Evolutionary conservation across 1,140 invertebrate genomes (phyloP), one percentile per base, ranked within the genome.

Genomic region (Drosophila nigromelanica): DNA sequence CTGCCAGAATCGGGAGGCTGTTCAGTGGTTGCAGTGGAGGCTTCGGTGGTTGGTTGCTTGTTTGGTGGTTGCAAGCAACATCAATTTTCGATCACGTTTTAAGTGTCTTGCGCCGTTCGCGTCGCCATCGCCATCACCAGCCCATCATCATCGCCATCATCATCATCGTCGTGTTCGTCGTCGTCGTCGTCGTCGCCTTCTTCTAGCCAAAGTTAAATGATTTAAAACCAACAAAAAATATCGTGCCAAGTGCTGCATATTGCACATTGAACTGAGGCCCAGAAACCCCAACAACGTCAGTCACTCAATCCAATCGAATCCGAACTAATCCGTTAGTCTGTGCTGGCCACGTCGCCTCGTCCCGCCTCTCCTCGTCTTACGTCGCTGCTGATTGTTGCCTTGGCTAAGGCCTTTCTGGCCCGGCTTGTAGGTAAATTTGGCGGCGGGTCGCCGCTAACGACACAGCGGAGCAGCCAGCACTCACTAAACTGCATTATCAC

Each of bases 41-140:
- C 59, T 86, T 52, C 33, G 64, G 61, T 75, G 74, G 66, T 50
- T 75, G 74, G 62, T 50, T 74, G 72, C 43, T 61, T 66, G 37
- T 63, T 86, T 58, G 64, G 61, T 75, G 74, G 66, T 50, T 66
- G 60, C 69, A 52, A 47, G 43, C 83, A 89, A 87, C 83, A 87
- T 89, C 83, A 87, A 83, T 87, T 87, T 87, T 89, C 83, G 83
- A 87, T 87, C 83, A 87, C 83, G 83, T 87, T 87, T 87, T 87
- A 89, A 87, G 83, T 87, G 83, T 87, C 83, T 87, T 87, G 82
- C 82, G 82, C 83, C 79, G 78, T 80, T 72, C 62, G 69, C 83
- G 68, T 89, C 62, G 33, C 33, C 72, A 63, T 74, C 64, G 27
- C 42, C 72, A 58, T 56, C 76, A 21, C 27, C 40, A 45, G 52